phyloP scores from a whole-genome alignment of 2,113 vertebrate species.

The Cynopterus brachyotis region DNA sequence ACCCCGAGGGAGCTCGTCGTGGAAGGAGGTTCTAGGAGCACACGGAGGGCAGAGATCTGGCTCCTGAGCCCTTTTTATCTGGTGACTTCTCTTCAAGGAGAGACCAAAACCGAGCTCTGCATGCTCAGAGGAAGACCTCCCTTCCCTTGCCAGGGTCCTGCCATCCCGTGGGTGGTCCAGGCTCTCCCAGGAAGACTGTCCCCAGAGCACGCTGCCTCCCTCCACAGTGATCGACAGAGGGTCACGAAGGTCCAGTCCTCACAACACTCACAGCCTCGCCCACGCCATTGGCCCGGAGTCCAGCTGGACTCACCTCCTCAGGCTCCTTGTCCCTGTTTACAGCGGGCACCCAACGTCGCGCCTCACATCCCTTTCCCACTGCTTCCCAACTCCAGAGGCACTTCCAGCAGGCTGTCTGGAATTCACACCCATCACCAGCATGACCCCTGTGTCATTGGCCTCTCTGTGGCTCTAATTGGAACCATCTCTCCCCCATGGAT shows the following conservation, averaged over 20 bases:
- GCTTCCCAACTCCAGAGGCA: background rate
- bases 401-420: background rate
- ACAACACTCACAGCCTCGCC: background rate
- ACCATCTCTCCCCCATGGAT: background rate
- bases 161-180: background rate
- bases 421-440: background rate
- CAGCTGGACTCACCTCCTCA: background rate
- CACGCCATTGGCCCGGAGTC: background rate
- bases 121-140: background rate
- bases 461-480: background rate
- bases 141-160: background rate
- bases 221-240: background rate
- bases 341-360: background rate
- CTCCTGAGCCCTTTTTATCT: background rate
- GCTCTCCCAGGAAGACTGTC: background rate
- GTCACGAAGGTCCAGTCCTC: background rate
- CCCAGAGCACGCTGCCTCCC: background rate
- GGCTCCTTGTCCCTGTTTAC: background rate
- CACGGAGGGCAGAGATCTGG: background rate
- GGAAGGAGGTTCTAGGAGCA: background rate
- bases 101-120: background rate
- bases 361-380: background rate
- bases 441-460: background rate
- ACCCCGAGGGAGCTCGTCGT: accelerated
- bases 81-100: background rate